These are phyloP conservation scores for Ciconia boyciana DNA, from an alignment of 2,113 vertebrate species.

Conservation along the genomic window DNA sequence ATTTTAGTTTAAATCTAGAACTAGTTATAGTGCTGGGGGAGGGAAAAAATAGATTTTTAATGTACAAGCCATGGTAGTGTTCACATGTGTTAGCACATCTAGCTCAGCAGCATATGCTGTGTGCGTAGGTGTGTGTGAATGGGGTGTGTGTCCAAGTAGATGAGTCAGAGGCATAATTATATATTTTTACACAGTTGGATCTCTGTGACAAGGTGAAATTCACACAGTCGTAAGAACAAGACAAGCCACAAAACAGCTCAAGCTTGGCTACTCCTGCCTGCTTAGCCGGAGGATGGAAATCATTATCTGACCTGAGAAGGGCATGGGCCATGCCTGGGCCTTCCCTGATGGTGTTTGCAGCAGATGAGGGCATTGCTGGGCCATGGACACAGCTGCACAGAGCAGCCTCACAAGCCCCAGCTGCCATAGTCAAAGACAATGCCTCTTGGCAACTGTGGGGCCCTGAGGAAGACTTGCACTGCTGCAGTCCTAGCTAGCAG, in stretches of 20 bases:
- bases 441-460: neutral
- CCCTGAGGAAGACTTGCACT: neutral
- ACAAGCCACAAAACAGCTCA: neutral
- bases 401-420: neutral
- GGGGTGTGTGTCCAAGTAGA: constrained; percentile 39
- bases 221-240: neutral
- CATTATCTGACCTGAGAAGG: neutral
- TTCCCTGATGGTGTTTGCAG: neutral
- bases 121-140: constrained; percentile 51
- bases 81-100: constrained; percentile 18
- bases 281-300: neutral
- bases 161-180: constrained; percentile 59
- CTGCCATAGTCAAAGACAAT: neutral
- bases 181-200: constrained; percentile 48
- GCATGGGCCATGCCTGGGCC: fast-evolving
- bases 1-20: constrained; percentile 25
- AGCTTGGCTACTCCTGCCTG: neutral
- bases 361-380: neutral
- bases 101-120: neutral
- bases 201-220: constrained; percentile 50
- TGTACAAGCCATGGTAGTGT: neutral
- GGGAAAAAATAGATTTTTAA: constrained; percentile 42
- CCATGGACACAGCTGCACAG: neutral
- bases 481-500: neutral
- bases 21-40: constrained; percentile 30